A percentile compares a stretch with the other conserved stretches of the same genome.
These are phyloP conservation scores for Oreohelix idahoensis DNA, from an alignment of 1,140 invertebrate genomes.

Conservation along the genomic window DNA sequence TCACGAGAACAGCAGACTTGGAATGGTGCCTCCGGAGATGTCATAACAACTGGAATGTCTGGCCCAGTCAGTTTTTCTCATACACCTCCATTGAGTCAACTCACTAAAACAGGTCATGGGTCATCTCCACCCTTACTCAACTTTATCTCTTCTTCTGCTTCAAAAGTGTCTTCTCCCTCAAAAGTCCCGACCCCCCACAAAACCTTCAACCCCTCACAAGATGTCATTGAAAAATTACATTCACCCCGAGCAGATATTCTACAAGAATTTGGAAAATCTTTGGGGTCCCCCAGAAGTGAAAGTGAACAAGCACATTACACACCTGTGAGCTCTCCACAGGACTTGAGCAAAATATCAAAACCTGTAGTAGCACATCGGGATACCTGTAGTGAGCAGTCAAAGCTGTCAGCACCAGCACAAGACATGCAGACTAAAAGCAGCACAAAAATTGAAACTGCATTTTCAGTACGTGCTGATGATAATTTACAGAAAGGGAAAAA, in stretches of 20 bases:
- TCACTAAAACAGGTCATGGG: neutral
- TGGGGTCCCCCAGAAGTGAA: neutral
- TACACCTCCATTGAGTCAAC: constrained; percentile 11
- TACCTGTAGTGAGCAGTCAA: neutral
- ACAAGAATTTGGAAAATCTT: neutral
- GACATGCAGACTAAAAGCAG: neutral
- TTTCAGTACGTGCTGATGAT: neutral
- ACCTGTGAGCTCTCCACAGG: neutral
- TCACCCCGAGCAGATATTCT: neutral
- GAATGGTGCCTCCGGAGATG: constrained; percentile 32
- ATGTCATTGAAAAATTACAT: neutral
- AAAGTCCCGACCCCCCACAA: neutral
- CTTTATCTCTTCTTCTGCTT: neutral
- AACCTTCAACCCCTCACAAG: neutral
- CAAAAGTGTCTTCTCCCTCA: neutral
- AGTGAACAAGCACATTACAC: neutral
- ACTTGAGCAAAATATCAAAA: neutral
- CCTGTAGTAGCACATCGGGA: neutral
- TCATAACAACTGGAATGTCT: constrained; percentile 1
- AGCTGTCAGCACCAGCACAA: neutral
- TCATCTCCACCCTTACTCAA: constrained; percentile 16
- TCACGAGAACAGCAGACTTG: constrained; percentile 46
- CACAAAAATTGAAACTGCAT: neutral
- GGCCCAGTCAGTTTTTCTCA: neutral
- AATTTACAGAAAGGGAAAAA: neutral